Percentiles rank a stretch among this genome's conserved stretches.
Evolutionary conservation across 1,140 invertebrate species (phyloP).

Genomic region (Belonocnema kinseyi): DNA sequence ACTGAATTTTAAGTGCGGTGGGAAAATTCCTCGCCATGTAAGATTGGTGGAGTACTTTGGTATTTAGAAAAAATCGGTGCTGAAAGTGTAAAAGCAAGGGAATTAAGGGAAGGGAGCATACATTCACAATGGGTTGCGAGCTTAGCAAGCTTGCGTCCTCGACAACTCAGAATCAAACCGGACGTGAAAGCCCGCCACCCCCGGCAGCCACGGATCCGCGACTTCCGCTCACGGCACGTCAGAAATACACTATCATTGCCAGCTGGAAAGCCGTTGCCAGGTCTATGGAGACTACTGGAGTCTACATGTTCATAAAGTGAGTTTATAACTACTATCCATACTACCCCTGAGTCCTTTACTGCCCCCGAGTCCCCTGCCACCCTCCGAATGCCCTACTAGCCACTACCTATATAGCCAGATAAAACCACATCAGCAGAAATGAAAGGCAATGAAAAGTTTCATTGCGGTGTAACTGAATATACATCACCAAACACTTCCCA

Average conservation of each 20-base stretch:
- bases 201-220: conserved; percentile 84
- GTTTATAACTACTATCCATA: conserved; percentile 61
- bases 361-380: too few species aligned
- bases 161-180: conserved; percentile 72
- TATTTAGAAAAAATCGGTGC: conserved; percentile 12
- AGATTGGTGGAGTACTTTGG: not conserved
- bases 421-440: too few species aligned
- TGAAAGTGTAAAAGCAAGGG: not conserved
- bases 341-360: not conserved
- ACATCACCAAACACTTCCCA: too few species aligned
- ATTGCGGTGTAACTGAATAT: too few species aligned
- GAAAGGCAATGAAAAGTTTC: too few species aligned
- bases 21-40: not conserved
- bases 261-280: conserved; percentile 93
- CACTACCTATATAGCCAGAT: too few species aligned
- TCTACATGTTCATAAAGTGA: conserved; percentile 94
- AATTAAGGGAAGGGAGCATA: not conserved
- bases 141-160: conserved; percentile 83
- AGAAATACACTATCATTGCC: conserved; percentile 91
- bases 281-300: conserved; percentile 90
- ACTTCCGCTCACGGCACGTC: conserved; percentile 88
- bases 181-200: conserved; percentile 71
- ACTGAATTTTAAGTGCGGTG: not conserved
- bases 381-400: too few species aligned
- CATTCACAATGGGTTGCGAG: conserved; percentile 83